These are phyloP conservation scores for Hystrix brachyura DNA, from an alignment of 2,113 vertebrate species.

Conservation along the genomic window DNA sequence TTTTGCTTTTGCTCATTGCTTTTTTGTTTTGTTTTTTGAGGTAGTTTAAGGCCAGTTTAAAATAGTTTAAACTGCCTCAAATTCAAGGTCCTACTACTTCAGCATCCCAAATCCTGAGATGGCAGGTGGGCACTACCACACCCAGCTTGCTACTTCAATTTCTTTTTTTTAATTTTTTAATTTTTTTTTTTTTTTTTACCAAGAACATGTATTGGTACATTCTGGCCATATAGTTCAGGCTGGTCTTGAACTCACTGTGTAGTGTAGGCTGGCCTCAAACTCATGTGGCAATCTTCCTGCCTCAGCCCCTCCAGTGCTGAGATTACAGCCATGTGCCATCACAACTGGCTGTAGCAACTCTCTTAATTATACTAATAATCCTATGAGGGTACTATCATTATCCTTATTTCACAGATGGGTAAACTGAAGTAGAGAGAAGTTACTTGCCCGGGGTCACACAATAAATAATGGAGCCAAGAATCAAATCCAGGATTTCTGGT, in stretches of 20 bases:
- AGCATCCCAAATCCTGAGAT: not conserved
- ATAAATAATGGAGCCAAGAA: constrained; percentile 44
- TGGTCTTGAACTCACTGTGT: not conserved
- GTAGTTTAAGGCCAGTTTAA: not conserved
- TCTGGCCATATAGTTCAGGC: not conserved
- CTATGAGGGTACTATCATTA: not conserved
- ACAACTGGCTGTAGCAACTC: not conserved
- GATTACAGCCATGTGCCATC: no score
- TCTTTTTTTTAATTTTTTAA: not conserved
- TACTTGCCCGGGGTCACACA: not conserved
- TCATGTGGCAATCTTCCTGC: no score
- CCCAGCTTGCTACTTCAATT: not conserved
- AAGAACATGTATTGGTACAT: no score
- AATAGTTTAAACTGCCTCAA: not conserved
- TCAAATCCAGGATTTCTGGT: constrained; percentile 27
- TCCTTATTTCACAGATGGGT: not conserved
- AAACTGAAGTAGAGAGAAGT: constrained; percentile 45
- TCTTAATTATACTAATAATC: not conserved
- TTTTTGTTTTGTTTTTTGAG: not conserved
- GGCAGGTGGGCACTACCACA: not conserved
- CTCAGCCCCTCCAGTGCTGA: no score
- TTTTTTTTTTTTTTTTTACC: not conserved
- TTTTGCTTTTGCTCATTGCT: not conserved
- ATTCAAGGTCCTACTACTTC: not conserved
- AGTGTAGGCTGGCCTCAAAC: no score